A percentile compares a stretch with the other conserved stretches of the same genome.
phyloP scores from a whole-genome alignment of 2,888 invertebrate genomes.

The Andrena dorsata region DNA sequence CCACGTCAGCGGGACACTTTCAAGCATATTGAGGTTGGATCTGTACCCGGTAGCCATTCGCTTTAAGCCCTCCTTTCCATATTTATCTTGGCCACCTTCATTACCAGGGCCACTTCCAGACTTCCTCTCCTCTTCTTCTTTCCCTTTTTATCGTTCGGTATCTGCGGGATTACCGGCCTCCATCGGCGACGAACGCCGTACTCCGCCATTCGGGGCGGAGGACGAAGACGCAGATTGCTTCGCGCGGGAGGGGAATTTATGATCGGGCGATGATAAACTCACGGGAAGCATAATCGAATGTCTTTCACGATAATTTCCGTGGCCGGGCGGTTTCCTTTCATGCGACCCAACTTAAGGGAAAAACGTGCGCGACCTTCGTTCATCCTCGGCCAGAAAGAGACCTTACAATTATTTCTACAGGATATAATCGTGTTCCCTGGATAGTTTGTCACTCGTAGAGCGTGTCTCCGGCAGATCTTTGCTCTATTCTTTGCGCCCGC shows the following conservation, averaged over 20 bases:
- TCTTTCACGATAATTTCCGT: constrained; percentile 51
- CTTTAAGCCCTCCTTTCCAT: constrained; percentile 79
- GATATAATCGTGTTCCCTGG: neutral
- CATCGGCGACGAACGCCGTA: constrained; percentile 49
- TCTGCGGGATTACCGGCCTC: constrained; percentile 68
- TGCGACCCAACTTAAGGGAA: neutral
- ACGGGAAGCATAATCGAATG: constrained; percentile 69
- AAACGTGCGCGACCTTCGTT: neutral
- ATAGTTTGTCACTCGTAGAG: no score
- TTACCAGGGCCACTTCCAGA: constrained; percentile 71
- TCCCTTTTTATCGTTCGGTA: constrained; percentile 57
- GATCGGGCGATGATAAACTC: constrained; percentile 66
- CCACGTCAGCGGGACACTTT: constrained; percentile 81
- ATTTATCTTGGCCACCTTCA: constrained; percentile 77
- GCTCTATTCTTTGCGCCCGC: neutral
- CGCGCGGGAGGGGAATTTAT: constrained; percentile 69
- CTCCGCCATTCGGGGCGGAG: constrained; percentile 46
- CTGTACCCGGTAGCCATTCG: constrained; percentile 72
- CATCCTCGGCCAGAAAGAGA: neutral
- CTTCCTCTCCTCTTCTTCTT: constrained; percentile 44
- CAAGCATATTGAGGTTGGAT: constrained; percentile 80
- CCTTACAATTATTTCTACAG: constrained; percentile 12
- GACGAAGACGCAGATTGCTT: constrained; percentile 72
- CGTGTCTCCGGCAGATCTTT: no score
- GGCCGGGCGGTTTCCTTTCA: neutral